Base-by-base conservation (phyloP, 2,888 invertebrate species). In the Xestia c-nigrum region DNA sequence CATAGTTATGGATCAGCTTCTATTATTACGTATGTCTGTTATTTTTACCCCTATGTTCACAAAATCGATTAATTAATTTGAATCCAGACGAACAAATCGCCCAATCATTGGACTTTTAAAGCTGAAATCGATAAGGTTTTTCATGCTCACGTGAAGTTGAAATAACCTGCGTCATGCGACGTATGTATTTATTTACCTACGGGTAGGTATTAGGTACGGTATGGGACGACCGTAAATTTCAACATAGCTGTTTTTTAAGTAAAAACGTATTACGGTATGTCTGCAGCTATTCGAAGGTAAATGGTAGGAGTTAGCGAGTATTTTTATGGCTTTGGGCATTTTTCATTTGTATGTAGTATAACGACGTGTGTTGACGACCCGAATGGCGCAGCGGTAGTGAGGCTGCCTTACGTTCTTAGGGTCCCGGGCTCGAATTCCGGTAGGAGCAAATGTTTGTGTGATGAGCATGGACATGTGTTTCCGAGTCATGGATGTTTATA, bases 81-180 rank as follows among this genome's bases (percentile, higher is more conserved):
- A 57, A 59, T 46, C 14, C 47, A 69, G 40, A 69, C 75, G 9
- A 74, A 65, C 38, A 72, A 72, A 64, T 70, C 50, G 52, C 16
- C 40, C 31, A 69, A 81, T 71, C 24, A 61, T 19, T 61, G 47
- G 12, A 72, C 40, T 71, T 66, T 66, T 19, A 76, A 74, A 72
- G 38, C 40, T 76, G 7, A 9, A 80, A 85, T 85, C 87, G 67
- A 84, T 85, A 83, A 0, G 19, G 63, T 76, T 78, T 75, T 85
- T 71, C 65, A 72, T 59, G 78, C 68, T 80, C 43, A 79, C 76
- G 79, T 86, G 78, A 55, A 59, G 12, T 52, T n/a, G 19, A 59
- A 87, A 85, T 80, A 67, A 59, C 50, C 65, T 21, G 47, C 69
- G 81, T 82, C 87, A 88, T 86, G 87, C 86, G 68, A 87, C 65